Evolutionary conservation across 2,888 invertebrate genomes (phyloP), one percentile per base, ranked within the genome.

Genomic region (Leptura quadrifasciata): DNA sequence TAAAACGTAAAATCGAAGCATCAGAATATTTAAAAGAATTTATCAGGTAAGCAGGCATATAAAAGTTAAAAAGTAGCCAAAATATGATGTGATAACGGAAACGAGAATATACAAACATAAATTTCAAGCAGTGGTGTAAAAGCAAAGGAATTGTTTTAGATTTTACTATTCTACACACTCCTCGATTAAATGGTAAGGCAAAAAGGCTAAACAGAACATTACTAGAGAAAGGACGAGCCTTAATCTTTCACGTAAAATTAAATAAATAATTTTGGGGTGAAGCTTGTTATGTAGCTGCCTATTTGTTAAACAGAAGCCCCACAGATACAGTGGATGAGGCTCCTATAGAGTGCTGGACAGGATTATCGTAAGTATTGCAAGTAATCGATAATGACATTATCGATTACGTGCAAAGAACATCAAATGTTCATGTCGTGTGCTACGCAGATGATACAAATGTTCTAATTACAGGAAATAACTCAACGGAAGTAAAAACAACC

Each of bases 201-300:
- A n/a, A n/a, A n/a, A n/a, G n/a, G n/a, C n/a, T n/a, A n/a, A n/a
- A n/a, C 54, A 54, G 80, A 73, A 83, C 83, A n/a, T 20, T 85
- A 35, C 31, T 83, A 64, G 80, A 84, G 35, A 83, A 81, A 74
- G 73, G 79, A 18, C 73, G 83, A 69, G 75, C 78, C 31, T 65
- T 85, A 75, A 54, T 87, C 17, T 80, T 81, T 71, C 83, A 87
- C 27, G 78, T 81, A n/a, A n/a, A n/a, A n/a, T n/a, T n/a, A n/a
- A n/a, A n/a, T n/a, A n/a, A n/a, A n/a, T n/a, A n/a, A n/a, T 0
- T 86, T 76, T 86, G 85, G 85, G 85, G 84, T 63, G 85, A 84
- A 82, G 84, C 84, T n/a, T 70, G 81, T 0, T 57, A 70, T 9
- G 77, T 76, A 54, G 79, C 84, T 60, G 72, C 81, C 21, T 85